phyloP scores from a whole-genome alignment of 2,888 invertebrate species.

The Platycheirus albimanus region DNA sequence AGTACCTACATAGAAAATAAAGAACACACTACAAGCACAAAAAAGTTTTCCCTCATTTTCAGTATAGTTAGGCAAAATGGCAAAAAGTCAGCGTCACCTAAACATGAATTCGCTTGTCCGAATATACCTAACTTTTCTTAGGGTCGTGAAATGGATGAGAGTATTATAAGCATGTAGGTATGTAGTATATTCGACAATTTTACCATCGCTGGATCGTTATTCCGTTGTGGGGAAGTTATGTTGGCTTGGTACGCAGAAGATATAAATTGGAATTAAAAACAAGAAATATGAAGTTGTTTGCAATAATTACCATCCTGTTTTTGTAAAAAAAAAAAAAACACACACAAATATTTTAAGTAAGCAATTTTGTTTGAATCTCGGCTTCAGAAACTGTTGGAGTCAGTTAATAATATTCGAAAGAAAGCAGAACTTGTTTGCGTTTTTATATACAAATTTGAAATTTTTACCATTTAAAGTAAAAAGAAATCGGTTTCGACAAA shows the following conservation, averaged over 20 bases:
- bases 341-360: no score
- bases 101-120: conserved; percentile 31
- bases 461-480: no score
- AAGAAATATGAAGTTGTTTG: not conserved
- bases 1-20: conserved; percentile 7
- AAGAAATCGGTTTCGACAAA: no score
- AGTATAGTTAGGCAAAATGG: no score
- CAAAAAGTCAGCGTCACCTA: conserved; percentile 35
- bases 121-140: conserved; percentile 29
- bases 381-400: no score
- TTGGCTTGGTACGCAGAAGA: not conserved
- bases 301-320: not conserved
- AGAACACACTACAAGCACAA: conserved; percentile 21
- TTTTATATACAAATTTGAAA: no score
- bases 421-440: no score
- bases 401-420: no score
- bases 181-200: conserved; percentile 1
- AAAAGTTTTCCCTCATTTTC: conserved; percentile 58
- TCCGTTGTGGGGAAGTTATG: no score
- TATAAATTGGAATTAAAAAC: conserved; percentile 9
- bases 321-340: no score
- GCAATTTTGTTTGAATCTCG: no score
- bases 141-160: conserved; percentile 6
- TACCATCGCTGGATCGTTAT: not conserved
- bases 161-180: no score